Base-by-base conservation (phyloP, 37 sponge, comb jelly and placozoan species). In the Halisarca cf. caerulea region DNA sequence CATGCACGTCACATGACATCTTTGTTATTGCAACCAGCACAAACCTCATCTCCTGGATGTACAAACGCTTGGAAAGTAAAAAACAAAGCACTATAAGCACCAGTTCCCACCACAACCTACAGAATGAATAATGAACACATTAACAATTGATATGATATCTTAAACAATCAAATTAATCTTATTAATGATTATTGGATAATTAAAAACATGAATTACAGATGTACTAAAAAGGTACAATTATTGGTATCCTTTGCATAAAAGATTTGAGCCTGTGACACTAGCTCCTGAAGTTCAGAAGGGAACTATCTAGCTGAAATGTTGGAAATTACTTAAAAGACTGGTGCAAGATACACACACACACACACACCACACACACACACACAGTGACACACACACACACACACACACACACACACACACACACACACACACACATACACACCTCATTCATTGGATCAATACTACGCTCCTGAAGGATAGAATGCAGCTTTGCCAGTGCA, bases 11-110 rank as follows among this genome's bases (percentile, higher is more conserved):
- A n/a, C n/a, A n/a, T n/a, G n/a, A n/a, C n/a, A n/a, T n/a, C n/a
- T n/a, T n/a, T n/a, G n/a, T n/a, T n/a, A n/a, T n/a, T n/a, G n/a
- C n/a, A n/a, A n/a, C n/a, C n/a, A n/a, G n/a, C n/a, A 47, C 51
- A 47, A 47, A 98, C 99, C 92, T 99, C 99, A 81, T 99, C 99
- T 43, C 94, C 99, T 27, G 86, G 88, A 35, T 99, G 77, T 20
- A 96, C 71, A 59, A 96, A 90, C 4, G 86, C 92, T 25, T 89
- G 90, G 27, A 91, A 85, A n/a, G 61, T 42, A 54, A 77, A 78
- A 34, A 78, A 90, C 18, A 99, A 92, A 21, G 88, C 70, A 5
- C 89, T 91, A 77, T 99, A 96, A 23, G 92, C 97, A 42, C 99
- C 99, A 35, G 85, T 73, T 0, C 94, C 69, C 28, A 85, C 84